Evolutionary conservation across 1,140 invertebrate species (phyloP), one percentile per base, ranked within the genome.

Genomic region (Rhopalosiphum padi): DNA sequence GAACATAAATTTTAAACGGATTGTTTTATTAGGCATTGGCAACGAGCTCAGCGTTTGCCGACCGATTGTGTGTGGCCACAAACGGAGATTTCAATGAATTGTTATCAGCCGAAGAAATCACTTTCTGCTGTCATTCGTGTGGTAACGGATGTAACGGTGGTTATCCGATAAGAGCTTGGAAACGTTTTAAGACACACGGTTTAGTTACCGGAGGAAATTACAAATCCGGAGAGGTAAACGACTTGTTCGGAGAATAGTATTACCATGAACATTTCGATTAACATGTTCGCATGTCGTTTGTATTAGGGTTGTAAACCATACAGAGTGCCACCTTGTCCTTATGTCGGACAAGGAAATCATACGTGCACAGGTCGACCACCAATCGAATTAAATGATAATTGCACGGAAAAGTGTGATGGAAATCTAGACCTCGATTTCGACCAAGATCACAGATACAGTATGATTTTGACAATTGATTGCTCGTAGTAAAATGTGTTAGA

Each of bases 101-200:
- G 86, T 95, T 97, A 35, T 97, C 97, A 23, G 96, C 97, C 51
- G 96, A 97, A 94, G 96, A 97, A 95, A 94, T 97, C 82, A 94
- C 96, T 0, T 94, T 96, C 18, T 97, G 97, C 94, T 97, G 97
- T 94, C 94, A 94, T 55, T 94, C 77, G 18, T 97, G 97, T 95
- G 97, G 97, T 94, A 96, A 96, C 93, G 97, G 97, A 94, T 97
- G 96, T 94, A 95, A 96, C 86, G 97, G 97, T 60, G 97, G 97
- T 11, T 96, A 96, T 94, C 96, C 96, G 11, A 94, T 94, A 7
- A 94, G 94, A 55, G 97, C 97, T 37, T 97, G 97, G 96, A 93
- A 95, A 5, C 97, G 96, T 94, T 97, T 96, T 95, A 94, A 95
- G 7, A 94, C 95, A 4, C 94, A 94, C 43, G 96, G 96, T 46